Percentiles rank a stretch among this genome's conserved stretches.
phyloP scores from a whole-genome alignment of 2,888 invertebrate genomes.

The Meganola albula region DNA sequence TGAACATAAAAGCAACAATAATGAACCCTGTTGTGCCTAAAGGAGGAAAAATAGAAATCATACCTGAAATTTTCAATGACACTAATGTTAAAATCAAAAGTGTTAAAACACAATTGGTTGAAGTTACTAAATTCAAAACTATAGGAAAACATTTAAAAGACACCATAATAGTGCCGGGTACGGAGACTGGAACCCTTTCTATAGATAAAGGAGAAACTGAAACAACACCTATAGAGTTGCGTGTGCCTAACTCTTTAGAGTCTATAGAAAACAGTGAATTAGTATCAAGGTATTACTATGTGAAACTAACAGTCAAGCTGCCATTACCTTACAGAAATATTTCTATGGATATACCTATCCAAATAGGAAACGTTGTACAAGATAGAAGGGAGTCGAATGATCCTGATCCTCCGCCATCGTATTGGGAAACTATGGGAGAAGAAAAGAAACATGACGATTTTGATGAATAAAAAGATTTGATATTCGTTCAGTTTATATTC shows the following conservation, averaged over 20 bases:
- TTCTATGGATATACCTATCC: conserved; percentile 31
- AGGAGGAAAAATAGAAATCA: conserved; percentile 29
- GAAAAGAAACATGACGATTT: conserved; percentile 13
- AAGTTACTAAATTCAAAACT: conserved; percentile 26
- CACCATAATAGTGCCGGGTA: conserved; percentile 20
- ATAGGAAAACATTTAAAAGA: conserved; percentile 12
- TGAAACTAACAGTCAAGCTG: conserved; percentile 26
- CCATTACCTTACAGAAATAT: conserved; percentile 35
- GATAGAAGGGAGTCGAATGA: background rate
- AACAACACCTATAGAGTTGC: conserved; percentile 21
- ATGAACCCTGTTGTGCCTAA: conserved; percentile 27
- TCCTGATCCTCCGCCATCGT: conserved; percentile 29
- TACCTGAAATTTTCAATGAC: conserved; percentile 34
- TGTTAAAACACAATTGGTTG: conserved; percentile 31
- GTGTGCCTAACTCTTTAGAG: conserved; percentile 12
- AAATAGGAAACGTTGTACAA: conserved; percentile 28
- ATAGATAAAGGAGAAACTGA: conserved; percentile 23
- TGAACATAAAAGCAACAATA: conserved; percentile 34
- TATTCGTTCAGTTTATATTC: no score
- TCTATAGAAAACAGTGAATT: conserved; percentile 33
- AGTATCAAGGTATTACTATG: conserved; percentile 29
- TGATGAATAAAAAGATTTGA: conserved; percentile 4
- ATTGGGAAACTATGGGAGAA: conserved; percentile 35
- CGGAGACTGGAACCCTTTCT: conserved; percentile 26
- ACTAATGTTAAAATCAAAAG: conserved; percentile 29